Evolutionary conservation across 2,113 vertebrate species (phyloP).

Genomic region (Syngnathus typhle): DNA sequence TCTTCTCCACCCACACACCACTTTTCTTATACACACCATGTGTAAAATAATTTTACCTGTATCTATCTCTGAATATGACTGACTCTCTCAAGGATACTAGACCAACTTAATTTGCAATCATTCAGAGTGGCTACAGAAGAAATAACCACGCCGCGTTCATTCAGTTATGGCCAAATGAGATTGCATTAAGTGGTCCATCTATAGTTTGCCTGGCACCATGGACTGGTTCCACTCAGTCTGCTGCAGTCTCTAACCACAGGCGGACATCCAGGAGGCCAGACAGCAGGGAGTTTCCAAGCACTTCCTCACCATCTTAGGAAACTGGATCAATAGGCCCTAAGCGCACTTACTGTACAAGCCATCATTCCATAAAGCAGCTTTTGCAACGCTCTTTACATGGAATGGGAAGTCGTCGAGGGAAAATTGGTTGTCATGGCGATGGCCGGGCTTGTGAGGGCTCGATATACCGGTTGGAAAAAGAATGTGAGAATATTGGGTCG

Average conservation of each 20-base stretch:
- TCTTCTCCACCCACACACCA: no score
- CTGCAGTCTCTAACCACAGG: slow-evolving; percentile 56
- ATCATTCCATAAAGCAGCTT: slow-evolving; percentile 56
- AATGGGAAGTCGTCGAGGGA: slow-evolving; percentile 34
- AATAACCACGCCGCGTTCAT: slow-evolving; percentile 44
- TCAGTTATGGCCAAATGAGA: slow-evolving; percentile 57
- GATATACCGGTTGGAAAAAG: slow-evolving; percentile 19
- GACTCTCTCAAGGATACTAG: slow-evolving; percentile 48
- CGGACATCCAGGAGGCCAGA: slow-evolving; percentile 62
- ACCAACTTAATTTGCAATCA: slow-evolving; percentile 19
- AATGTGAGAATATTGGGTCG: slow-evolving; percentile 16
- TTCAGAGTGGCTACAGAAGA: slow-evolving; percentile 35
- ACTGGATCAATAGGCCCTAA: slow-evolving; percentile 59
- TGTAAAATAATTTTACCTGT: slow-evolving; percentile 37
- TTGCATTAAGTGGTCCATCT: slow-evolving; percentile 63
- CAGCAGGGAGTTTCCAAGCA: slow-evolving; percentile 58
- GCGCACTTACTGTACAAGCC: slow-evolving; percentile 50
- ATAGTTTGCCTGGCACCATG: slow-evolving; percentile 28
- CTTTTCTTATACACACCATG: slow-evolving; percentile 9
- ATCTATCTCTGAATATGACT: slow-evolving; percentile 17
- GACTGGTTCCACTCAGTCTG: slow-evolving; percentile 71
- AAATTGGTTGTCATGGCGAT: slow-evolving; percentile 18
- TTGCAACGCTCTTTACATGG: slow-evolving; percentile 27
- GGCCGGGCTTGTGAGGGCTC: slow-evolving; percentile 21
- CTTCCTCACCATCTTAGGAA: slow-evolving; percentile 46